Conservation (phyloP, 1,140 invertebrate genomes). For the Phocides pigmalion region DNA sequence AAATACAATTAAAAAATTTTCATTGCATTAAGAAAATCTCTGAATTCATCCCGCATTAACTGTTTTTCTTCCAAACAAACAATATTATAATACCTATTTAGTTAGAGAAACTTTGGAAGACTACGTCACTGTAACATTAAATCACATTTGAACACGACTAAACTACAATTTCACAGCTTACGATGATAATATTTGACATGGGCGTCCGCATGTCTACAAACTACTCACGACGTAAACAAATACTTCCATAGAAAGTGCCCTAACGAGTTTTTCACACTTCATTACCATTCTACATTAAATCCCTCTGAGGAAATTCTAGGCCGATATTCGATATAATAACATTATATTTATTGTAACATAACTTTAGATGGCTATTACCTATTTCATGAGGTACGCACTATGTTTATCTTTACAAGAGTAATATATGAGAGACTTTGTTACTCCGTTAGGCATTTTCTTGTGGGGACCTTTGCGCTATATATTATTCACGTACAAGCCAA, state of each 20-base stretch:
- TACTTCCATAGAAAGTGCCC: background rate
- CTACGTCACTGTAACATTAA: constrained; percentile 33
- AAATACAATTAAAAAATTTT: too few relatives aligned
- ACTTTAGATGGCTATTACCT: background rate
- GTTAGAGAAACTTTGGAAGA: constrained; percentile 46
- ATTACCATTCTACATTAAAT: background rate
- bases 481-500: constrained; percentile 45
- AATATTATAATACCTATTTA: too few relatives aligned
- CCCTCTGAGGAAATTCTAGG: background rate
- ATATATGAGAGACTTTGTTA: constrained; percentile 1
- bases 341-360: background rate
- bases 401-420: background rate
- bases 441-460: constrained; percentile 1
- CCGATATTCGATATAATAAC: background rate
- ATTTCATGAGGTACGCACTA: background rate
- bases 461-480: constrained; percentile 11
- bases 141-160: constrained; percentile 28
- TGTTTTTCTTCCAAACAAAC: too few relatives aligned
- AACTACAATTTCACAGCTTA: background rate
- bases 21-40: too few relatives aligned
- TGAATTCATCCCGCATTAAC: too few relatives aligned
- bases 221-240: background rate
- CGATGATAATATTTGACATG: background rate
- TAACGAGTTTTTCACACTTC: background rate
- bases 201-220: background rate